A percentile compares a stretch with the other conserved stretches of the same genome.
phyloP scores from a whole-genome alignment of 1,140 invertebrate species.

The Brachionus calyciflorus region DNA sequence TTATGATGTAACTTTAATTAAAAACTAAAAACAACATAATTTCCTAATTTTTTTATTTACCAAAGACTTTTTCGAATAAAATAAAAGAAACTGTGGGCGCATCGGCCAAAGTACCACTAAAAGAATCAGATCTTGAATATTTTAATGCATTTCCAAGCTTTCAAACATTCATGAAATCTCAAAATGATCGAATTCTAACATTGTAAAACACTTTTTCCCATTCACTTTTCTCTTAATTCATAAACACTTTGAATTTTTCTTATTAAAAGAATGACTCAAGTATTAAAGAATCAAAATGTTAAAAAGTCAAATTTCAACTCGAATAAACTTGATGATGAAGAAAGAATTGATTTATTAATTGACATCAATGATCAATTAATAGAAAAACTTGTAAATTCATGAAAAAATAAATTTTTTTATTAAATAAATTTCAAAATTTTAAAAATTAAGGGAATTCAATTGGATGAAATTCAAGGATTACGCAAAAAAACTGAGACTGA shows the following conservation, averaged over 20 bases:
- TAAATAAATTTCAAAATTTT: conserved; percentile 7
- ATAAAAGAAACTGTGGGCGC: conserved; percentile 13
- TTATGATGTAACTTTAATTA: not conserved
- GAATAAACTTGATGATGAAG: conserved; percentile 64
- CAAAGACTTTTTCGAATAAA: not conserved
- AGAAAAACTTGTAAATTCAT: conserved; percentile 70
- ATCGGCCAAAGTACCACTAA: conserved; percentile 14
- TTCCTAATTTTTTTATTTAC: not conserved
- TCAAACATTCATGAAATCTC: not conserved
- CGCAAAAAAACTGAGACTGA: conserved; percentile 64
- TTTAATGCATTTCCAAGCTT: conserved; percentile 22
- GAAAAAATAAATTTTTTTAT: not conserved
- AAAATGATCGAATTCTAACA: conserved; percentile 35
- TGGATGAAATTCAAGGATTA: conserved; percentile 72
- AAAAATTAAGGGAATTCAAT: conserved; percentile 61
- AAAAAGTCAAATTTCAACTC: conserved; percentile 38
- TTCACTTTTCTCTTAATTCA: too few species aligned
- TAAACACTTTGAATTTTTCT: too few species aligned
- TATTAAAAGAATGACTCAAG: conserved; percentile 22
- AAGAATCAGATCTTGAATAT: conserved; percentile 25
- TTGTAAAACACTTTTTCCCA: not conserved
- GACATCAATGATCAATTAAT: conserved; percentile 76
- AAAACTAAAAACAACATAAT: not conserved
- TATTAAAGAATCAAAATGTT: conserved; percentile 19
- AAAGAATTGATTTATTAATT: conserved; percentile 71